Evolutionary conservation across 2,888 invertebrate species (phyloP), one percentile per base, ranked within the genome.

Genomic region (Thymelicus lineola): DNA sequence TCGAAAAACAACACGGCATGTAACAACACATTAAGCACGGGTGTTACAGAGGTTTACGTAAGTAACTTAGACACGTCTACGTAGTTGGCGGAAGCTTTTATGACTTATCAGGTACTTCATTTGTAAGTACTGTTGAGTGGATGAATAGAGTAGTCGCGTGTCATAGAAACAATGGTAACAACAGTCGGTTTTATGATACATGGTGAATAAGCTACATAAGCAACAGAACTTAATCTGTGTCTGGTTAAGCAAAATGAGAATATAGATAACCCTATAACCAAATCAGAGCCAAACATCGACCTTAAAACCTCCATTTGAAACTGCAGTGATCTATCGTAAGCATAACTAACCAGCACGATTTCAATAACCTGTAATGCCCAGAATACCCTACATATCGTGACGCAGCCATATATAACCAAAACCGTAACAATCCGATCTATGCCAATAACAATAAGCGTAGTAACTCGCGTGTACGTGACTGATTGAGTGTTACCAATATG

Each of bases 401-500:
- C 57, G 48, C 38, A 58, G 57, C n/a, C 45, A 58, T 69, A 28
- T 62, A 69, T 48, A 28, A 69, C 58, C 62, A 46, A 58, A 45
- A 63, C 48, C 46, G 58, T 61, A 63, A 63, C 63, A 69, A 69
- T 69, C 46, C 14, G 35, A 68, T 57, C 62, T 62, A 36, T 15
- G 48, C 46, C 63, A 63, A 36, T 55, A 42, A 64, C 12, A n/a
- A 62, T 64, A 64, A n/a, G n/a, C 62, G 46, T 7, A 55, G 36
- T 38, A 62, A 59, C 28, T 70, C 53, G 70, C 75, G 75, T 70
- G 75, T 78, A 75, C 77, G 80, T 81, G 82, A 80, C 80, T 80
- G 78, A 76, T 73, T 80, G 70, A 75, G 78, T 74, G 76, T 71
- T 76, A 76, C 75, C 79, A 79, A 78, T 79, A 76, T 75, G 72